phyloP scores from a whole-genome alignment of 2,113 vertebrate genomes.

The Pao palembangensis region DNA sequence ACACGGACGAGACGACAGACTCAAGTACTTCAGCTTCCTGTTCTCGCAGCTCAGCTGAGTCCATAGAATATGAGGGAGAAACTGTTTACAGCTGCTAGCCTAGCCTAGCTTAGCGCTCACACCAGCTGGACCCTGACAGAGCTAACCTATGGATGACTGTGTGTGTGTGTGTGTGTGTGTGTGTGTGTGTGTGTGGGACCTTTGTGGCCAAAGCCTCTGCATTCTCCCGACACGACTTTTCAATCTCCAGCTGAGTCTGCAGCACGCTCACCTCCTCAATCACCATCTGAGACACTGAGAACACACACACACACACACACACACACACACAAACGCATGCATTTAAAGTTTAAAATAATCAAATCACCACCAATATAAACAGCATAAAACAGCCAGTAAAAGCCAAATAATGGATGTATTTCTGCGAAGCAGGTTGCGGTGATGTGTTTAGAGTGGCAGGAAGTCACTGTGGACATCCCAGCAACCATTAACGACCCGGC shows the following conservation, averaged over 20 bases:
- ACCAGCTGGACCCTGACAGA: slow-evolving; percentile 18
- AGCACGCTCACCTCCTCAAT: slow-evolving; percentile 80
- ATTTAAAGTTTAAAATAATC: neutral
- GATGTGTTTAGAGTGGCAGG: too few species aligned
- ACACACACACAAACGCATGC: slow-evolving; percentile 11
- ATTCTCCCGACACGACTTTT: slow-evolving; percentile 80
- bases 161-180: slow-evolving; percentile 14
- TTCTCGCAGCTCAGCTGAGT: slow-evolving; percentile 77
- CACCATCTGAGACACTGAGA: too few species aligned
- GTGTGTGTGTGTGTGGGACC: slow-evolving; percentile 48
- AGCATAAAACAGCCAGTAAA: too few species aligned
- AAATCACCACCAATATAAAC: too few species aligned
- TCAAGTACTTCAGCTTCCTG: slow-evolving; percentile 79
- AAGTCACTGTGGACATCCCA: too few species aligned
- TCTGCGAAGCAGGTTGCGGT: too few species aligned
- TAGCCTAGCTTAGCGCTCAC: slow-evolving; percentile 13
- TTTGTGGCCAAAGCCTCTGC: slow-evolving; percentile 80
- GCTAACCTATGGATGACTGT: slow-evolving; percentile 30
- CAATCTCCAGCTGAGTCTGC: slow-evolving; percentile 81
- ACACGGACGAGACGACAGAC: slow-evolving; percentile 73
- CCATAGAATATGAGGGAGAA: neutral
- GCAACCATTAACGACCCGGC: too few species aligned
- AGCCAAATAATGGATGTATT: too few species aligned
- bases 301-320: slow-evolving; percentile 14
- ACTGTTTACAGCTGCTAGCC: neutral